phyloP scores from a whole-genome alignment of 2,888 invertebrate species.

The Trissolcus brochymenae region DNA sequence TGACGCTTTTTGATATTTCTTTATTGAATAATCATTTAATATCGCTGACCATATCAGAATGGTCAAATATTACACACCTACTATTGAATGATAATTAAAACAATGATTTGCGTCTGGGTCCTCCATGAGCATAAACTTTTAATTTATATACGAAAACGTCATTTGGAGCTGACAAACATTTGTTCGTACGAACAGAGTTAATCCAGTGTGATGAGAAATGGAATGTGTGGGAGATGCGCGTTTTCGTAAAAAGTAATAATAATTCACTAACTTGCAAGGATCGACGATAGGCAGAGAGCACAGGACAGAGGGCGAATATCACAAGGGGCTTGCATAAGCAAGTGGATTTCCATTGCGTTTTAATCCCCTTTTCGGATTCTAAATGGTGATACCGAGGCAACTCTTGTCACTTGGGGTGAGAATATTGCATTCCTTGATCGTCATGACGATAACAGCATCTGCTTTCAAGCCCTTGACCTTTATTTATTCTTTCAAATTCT shows the following conservation, averaged over 20 bases:
- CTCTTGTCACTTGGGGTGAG: slow-evolving; percentile 76
- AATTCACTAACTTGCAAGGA: slow-evolving; percentile 43
- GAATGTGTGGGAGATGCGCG: slow-evolving; percentile 34
- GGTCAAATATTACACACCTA: no score
- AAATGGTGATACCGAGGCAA: slow-evolving; percentile 72
- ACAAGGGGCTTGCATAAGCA: slow-evolving; percentile 59
- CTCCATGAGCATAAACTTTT: neutral
- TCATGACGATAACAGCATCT: slow-evolving; percentile 74
- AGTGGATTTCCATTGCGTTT: slow-evolving; percentile 75
- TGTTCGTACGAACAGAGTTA: slow-evolving; percentile 22
- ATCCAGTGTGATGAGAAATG: slow-evolving; percentile 35
- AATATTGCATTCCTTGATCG: slow-evolving; percentile 77
- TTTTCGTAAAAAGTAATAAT: slow-evolving; percentile 52
- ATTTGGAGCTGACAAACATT: slow-evolving; percentile 29
- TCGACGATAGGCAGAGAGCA: slow-evolving; percentile 29
- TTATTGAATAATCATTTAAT: no score
- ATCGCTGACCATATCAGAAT: no score
- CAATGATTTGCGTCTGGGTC: neutral
- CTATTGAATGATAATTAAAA: neutral
- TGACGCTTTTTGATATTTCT: no score
- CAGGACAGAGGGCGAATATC: slow-evolving; percentile 59
- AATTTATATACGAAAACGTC: slow-evolving; percentile 3
- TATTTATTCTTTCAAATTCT: slow-evolving; percentile 45
- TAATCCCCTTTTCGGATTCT: slow-evolving; percentile 71
- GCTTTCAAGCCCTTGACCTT: slow-evolving; percentile 58